Evolutionary conservation across 2,797 vertebrate genomes (phyloP).

Genomic region (Ptychadena robeensis): DNA sequence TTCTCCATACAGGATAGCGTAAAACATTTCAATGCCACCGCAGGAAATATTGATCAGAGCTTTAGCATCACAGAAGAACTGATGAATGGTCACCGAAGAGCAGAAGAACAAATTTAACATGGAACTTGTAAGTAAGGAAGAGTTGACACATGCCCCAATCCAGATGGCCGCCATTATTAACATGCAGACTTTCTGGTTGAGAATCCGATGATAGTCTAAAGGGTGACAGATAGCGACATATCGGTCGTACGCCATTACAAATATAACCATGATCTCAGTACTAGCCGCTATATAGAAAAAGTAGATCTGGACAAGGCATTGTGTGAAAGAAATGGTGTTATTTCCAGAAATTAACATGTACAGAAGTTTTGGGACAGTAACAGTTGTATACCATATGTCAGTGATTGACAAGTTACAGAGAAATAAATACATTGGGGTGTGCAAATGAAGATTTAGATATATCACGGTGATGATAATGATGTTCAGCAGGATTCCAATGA

Average conservation of each 20-base stretch:
- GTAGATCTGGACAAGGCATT: conserved; percentile 26
- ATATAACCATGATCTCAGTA: not conserved
- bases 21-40: not conserved
- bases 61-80: conserved; percentile 34
- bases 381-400: conserved; percentile 27
- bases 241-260: conserved; percentile 34
- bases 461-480: not conserved
- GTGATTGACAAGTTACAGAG: conserved; percentile 21
- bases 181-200: not conserved
- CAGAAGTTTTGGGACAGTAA: conserved; percentile 29
- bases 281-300: not conserved
- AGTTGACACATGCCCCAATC: not conserved
- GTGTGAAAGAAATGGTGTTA: not conserved
- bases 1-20: not conserved
- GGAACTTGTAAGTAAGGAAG: too few species aligned
- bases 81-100: not conserved
- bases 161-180: not conserved
- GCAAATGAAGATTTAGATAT: not conserved
- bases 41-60: conserved; percentile 19
- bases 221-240: too few species aligned
- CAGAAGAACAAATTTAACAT: not conserved
- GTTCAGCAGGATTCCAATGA: conserved; percentile 4
- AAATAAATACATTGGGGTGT: conserved; percentile 28
- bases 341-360: conserved; percentile 15
- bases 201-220: conserved; percentile 15